Base-by-base conservation (phyloP, 2,797 vertebrate genomes). In the Brachyalestes nurse region DNA sequence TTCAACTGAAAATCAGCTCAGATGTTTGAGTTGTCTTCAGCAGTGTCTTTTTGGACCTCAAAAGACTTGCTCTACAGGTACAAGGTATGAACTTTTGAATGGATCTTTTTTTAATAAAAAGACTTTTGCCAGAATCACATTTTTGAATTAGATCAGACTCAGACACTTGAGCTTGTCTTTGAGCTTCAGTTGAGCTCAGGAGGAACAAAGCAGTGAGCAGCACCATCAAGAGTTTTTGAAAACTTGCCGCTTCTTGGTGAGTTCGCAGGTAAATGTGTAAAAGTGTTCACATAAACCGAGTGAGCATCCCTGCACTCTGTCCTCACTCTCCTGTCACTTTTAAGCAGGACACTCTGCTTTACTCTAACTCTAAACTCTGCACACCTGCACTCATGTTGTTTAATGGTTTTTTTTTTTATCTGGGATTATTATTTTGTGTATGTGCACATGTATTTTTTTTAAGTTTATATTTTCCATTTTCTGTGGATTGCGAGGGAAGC, bases 361-460 rank as follows among this genome's bases (percentile, higher is more conserved):
- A 69, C 45, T 69, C 49, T 9, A 69, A 49, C 42, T 5, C 9
- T 21, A 28, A 81, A 81, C 49, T 51, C 55, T 75, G 75, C 62
- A 80, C 40, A 70, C n/a, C 25, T 61, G 42, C 7, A 73, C n/a
- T 19, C 23, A 40, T 19, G 34, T 16, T 28, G 28, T 28, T 1
- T 34, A 42, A 58, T 21, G 21, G 1, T 2, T 67, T 23, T 12
- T 58, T 67, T 67, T 73, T 1, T 4, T 6, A 55, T 76, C 14
- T 58, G 40, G 78, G 47, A 64, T 64, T 13, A 38, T 64, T 6
- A 6, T 16, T 38, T 14, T 16, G 23, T 58, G 57, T 58, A 8
- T 55, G 57, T 2, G 19, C 70, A 3, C 21, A 17, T 51, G 34
- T n/a, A 34, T 25, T 2, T 25, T 51, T 51, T 25, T 5, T 6